A percentile compares a stretch with the other conserved stretches of the same genome.
phyloP scores from a whole-genome alignment of 2,113 vertebrate species.

The Seriola dumerili region DNA sequence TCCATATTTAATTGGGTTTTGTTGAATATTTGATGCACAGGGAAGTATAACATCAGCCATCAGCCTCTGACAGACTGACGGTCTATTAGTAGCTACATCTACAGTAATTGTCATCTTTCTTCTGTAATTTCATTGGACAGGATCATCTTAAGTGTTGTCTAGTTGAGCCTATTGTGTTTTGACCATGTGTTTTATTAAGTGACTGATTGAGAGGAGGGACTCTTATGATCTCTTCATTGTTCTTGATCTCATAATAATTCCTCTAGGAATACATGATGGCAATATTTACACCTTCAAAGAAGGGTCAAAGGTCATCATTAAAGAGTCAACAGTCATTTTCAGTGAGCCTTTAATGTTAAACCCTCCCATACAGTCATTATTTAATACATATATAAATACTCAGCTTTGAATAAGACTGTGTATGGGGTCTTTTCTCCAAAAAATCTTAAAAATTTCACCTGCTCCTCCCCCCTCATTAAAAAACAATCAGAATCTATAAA shows the following conservation, averaged over 20 bases:
- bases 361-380: not conserved
- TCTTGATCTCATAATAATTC: not conserved
- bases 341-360: not conserved
- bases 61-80: constrained; percentile 1
- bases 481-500: not conserved
- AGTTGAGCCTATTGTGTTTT: not conserved
- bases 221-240: too few species aligned
- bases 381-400: not conserved
- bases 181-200: not conserved
- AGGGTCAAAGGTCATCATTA: constrained; percentile 32
- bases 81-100: not conserved
- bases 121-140: not conserved
- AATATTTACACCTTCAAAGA: not conserved
- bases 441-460: not conserved
- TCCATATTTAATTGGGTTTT: constrained; percentile 35
- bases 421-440: not conserved
- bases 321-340: not conserved
- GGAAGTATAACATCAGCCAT: constrained; percentile 11
- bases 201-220: not conserved
- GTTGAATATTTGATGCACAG: constrained; percentile 45
- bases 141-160: not conserved
- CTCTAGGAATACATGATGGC: not conserved
- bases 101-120: not conserved
- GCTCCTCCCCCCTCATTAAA: not conserved
- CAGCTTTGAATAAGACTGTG: not conserved